These are phyloP conservation scores for Mystacornis crossleyi DNA, from an alignment of 2,113 vertebrate genomes.

Conservation along the genomic window DNA sequence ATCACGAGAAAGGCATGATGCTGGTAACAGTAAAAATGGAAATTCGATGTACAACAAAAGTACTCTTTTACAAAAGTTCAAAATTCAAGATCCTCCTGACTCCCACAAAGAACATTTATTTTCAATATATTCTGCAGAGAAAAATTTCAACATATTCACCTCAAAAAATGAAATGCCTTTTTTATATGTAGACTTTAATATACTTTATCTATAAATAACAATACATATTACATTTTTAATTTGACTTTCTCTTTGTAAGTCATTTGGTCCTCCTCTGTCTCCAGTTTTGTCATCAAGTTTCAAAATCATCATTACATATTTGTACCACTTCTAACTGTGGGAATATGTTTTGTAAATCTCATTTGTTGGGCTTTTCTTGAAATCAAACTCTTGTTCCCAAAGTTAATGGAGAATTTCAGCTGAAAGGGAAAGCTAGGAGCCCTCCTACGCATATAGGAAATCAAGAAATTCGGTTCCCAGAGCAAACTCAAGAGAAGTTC, in stretches of 20 bases:
- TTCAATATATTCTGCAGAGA: neutral
- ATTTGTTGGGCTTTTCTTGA: neutral
- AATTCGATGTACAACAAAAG: neutral
- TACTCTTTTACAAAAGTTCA: neutral
- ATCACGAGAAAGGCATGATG: neutral
- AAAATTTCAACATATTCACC: neutral
- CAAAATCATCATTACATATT: neutral
- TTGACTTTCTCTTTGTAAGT: neutral
- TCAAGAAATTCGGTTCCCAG: neutral
- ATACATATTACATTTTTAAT: neutral
- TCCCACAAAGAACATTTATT: neutral
- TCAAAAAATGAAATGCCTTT: neutral
- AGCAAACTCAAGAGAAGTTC: neutral
- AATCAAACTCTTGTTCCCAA: neutral
- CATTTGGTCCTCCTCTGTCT: neutral
- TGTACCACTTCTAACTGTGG: neutral
- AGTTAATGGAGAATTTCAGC: neutral
- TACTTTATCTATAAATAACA: neutral
- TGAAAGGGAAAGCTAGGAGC: neutral
- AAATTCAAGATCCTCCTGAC: neutral
- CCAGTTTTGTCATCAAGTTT: neutral
- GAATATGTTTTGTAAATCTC: neutral
- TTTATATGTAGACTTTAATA: neutral
- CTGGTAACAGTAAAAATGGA: neutral
- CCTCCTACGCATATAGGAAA: neutral